Percentiles rank a stretch among this genome's conserved stretches.
phyloP scores from a whole-genome alignment of 2,113 vertebrate genomes.

The Nanorana parkeri region DNA sequence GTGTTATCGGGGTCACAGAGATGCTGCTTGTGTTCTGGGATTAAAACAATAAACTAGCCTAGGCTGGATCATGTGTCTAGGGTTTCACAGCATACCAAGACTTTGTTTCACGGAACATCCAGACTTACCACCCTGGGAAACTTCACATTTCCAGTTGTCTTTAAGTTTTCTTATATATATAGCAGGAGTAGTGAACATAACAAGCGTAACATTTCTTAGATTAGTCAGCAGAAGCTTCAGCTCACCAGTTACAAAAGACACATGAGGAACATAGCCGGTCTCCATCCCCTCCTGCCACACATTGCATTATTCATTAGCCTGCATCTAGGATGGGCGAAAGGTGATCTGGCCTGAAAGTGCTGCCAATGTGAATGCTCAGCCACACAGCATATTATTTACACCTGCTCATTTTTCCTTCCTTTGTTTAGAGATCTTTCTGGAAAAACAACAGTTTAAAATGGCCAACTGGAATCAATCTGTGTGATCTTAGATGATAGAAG shows the following conservation, averaged over 20 bases:
- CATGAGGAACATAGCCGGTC: not conserved
- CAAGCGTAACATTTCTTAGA: not conserved
- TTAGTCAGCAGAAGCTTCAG: not conserved
- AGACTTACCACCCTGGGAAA: constrained; percentile 44
- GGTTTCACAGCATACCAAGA: constrained; percentile 32
- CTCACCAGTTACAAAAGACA: no score
- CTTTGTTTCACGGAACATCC: constrained; percentile 26
- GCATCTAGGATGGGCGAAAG: constrained; percentile 14
- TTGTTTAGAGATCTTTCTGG: not conserved
- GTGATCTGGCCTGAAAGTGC: constrained; percentile 14
- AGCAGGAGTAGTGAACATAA: not conserved
- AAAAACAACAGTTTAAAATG: not conserved
- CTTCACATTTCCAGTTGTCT: constrained; percentile 12
- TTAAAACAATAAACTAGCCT: constrained; percentile 1
- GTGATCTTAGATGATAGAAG: no score
- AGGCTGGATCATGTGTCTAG: constrained; percentile 19
- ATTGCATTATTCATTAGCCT: constrained; percentile 29
- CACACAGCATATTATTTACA: constrained; percentile 11
- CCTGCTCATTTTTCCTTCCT: not conserved
- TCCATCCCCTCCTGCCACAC: not conserved
- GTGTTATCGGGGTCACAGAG: constrained; percentile 12
- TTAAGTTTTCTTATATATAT: not conserved
- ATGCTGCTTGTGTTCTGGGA: constrained; percentile 11
- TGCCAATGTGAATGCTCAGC: not conserved
- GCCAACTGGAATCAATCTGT: no score